These are phyloP conservation scores for Encarsia formosa DNA, from an alignment of 2,888 invertebrate species.

Conservation along the genomic window DNA sequence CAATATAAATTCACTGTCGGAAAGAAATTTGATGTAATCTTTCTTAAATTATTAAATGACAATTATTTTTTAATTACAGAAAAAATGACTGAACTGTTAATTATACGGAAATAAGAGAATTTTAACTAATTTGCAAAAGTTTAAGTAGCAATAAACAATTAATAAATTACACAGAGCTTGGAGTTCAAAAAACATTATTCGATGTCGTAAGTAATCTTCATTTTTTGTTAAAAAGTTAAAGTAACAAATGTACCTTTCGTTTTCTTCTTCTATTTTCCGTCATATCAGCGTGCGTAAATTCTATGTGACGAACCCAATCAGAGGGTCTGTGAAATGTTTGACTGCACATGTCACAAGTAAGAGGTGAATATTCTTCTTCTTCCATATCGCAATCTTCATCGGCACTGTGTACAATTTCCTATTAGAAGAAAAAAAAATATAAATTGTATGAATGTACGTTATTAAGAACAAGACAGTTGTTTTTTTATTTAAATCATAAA, in stretches of 20 bases:
- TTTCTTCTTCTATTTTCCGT: constrained; percentile 51
- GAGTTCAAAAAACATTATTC: no score
- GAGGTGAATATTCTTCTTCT: constrained; percentile 66
- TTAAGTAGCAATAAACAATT: no score
- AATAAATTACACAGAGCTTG: no score
- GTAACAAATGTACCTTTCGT: constrained; percentile 42
- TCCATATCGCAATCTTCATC: constrained; percentile 55
- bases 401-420: constrained; percentile 51
- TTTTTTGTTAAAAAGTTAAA: background rate
- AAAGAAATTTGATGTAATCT: no score
- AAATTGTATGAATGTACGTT: background rate
- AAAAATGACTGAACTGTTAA: no score
- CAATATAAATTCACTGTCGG: no score
- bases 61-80: no score
- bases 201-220: background rate
- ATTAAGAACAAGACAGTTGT: no score
- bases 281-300: constrained; percentile 67
- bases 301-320: constrained; percentile 80
- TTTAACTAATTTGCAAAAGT: no score
- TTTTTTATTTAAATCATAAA: no score
- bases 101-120: no score
- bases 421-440: constrained; percentile 6
- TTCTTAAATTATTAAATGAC: no score
- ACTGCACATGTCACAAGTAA: constrained; percentile 79
- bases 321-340: constrained; percentile 78